phyloP scores from a whole-genome alignment of 2,797 vertebrate species.

The Heterohyrax brucei region DNA sequence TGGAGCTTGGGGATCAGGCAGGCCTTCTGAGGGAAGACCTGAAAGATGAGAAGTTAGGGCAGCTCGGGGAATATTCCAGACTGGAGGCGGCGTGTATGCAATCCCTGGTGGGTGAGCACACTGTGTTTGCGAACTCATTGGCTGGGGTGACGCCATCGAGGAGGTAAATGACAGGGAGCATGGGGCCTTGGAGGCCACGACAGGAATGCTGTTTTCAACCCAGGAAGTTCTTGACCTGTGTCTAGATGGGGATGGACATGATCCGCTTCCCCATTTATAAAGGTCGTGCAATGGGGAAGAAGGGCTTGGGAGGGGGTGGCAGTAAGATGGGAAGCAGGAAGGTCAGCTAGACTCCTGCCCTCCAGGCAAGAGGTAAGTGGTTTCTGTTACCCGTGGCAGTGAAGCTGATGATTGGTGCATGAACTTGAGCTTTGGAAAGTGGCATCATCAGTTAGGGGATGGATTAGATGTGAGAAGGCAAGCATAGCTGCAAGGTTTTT shows the following conservation, averaged over 20 bases:
- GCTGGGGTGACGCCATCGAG: fast-evolving
- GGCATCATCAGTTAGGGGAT: not conserved
- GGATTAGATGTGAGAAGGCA: too few species aligned
- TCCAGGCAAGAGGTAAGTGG: too few species aligned
- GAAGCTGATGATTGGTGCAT: not conserved
- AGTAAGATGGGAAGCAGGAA: not conserved
- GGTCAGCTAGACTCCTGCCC: not conserved
- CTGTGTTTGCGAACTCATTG: not conserved
- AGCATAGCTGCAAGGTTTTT: not conserved
- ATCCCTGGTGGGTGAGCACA: not conserved
- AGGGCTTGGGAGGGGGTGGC: not conserved
- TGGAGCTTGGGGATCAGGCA: not conserved
- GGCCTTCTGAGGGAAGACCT: not conserved
- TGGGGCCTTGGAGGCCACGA: not conserved
- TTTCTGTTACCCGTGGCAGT: not conserved
- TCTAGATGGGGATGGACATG: not conserved
- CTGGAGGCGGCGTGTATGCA: not conserved
- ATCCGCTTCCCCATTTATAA: not conserved
- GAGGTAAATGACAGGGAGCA: not conserved
- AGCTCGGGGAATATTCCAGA: not conserved
- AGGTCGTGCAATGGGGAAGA: not conserved
- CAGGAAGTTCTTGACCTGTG: too few species aligned
- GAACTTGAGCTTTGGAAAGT: not conserved
- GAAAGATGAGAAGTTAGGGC: not conserved
- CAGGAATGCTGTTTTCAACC: not conserved